Evolutionary conservation across 2,888 invertebrate genomes (phyloP).

Genomic region (Xestoiulus laeticollis): DNA sequence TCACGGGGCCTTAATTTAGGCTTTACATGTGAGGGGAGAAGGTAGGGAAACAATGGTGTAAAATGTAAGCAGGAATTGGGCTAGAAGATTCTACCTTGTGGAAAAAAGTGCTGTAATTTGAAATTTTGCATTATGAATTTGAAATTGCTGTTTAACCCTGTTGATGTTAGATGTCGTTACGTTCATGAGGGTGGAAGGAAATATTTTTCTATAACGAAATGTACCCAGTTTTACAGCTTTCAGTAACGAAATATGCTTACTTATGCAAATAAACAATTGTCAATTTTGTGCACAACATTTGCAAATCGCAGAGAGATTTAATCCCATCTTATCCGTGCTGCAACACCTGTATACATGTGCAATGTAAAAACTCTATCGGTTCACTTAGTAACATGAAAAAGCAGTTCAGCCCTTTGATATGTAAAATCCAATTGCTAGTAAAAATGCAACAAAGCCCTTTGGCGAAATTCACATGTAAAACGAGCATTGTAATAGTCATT

Average conservation of each 20-base stretch:
- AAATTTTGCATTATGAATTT: neutral
- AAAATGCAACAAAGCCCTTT: neutral
- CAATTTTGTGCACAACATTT: neutral
- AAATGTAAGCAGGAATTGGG: neutral
- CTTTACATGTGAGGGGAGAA: neutral
- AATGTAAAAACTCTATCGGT: neutral
- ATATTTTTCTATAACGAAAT: neutral
- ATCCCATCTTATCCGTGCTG: neutral
- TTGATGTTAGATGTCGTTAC: neutral
- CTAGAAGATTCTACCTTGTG: neutral
- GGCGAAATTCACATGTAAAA: conserved; percentile 11
- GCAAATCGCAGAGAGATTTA: neutral
- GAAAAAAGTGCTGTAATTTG: neutral
- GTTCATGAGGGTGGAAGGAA: neutral
- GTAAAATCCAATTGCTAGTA: neutral
- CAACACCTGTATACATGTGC: neutral
- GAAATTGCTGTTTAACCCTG: conserved; percentile 4
- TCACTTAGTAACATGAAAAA: neutral
- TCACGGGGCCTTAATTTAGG: neutral
- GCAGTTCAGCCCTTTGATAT: neutral
- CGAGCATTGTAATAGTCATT: neutral
- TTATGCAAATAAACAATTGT: conserved; percentile 7
- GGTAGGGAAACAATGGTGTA: neutral
- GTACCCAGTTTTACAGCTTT: neutral
- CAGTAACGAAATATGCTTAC: neutral